phyloP scores from a whole-genome alignment of 2,888 invertebrate species.

The Eristalis arbustorum region DNA sequence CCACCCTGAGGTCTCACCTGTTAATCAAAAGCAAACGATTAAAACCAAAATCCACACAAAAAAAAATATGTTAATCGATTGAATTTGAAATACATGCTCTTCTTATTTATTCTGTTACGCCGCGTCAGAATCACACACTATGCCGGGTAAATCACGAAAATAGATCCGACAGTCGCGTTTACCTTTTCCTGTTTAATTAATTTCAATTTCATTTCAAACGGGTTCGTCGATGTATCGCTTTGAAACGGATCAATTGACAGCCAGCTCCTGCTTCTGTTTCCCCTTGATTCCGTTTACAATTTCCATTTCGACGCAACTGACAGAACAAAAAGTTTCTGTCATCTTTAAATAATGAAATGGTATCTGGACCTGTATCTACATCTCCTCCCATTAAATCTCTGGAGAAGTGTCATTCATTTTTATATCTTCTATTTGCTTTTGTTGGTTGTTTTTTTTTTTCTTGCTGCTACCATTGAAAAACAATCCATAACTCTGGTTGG shows the following conservation, averaged over 20 bases:
- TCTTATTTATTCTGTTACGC: not conserved
- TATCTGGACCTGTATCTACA: not conserved
- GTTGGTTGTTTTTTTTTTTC: not conserved
- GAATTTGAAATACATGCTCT: not conserved
- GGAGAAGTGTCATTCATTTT: constrained; percentile 6
- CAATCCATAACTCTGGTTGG: constrained; percentile 4
- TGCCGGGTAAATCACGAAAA: not conserved
- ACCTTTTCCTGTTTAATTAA: constrained; percentile 29
- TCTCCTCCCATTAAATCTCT: not conserved
- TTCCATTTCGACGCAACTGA: not conserved
- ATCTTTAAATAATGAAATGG: constrained; percentile 24
- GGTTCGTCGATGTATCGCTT: not conserved
- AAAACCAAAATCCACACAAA: not conserved
- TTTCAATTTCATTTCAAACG: constrained; percentile 28
- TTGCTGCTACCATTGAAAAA: not conserved
- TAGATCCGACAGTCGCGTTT: not conserved
- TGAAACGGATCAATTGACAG: constrained; percentile 5
- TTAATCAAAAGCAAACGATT: not conserved
- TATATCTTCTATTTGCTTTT: not conserved
- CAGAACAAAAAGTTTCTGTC: constrained; percentile 17
- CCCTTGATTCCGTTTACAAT: not conserved
- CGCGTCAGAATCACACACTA: not conserved
- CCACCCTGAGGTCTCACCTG: not conserved
- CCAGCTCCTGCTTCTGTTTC: not conserved
- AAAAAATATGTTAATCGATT: not conserved